Base-by-base conservation (phyloP, 2,797 vertebrate genomes). In the Microhierax caerulescens region DNA sequence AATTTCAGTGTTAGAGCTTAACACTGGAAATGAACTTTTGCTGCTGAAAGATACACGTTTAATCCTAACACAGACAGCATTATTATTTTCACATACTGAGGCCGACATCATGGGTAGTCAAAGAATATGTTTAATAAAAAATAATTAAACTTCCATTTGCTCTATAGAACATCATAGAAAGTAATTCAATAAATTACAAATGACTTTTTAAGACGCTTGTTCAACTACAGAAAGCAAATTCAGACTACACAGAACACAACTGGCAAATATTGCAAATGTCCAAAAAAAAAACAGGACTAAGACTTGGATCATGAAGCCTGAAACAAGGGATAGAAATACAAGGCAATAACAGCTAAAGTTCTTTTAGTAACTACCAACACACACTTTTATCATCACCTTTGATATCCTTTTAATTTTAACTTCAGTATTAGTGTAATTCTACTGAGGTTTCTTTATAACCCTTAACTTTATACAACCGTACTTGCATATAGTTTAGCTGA, bases 171-270 rank as follows among this genome's bases (percentile, higher is more conserved):
- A 99, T 99, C 99, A 99, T 99, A 43, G 99, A 99, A 99, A 99
- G 99, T 99, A 99, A 99, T 99, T 99, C 99, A 99, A 99, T 99
- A 99, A 99, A 99, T 99, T 99, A 99, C 99, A 99, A 99, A 99
- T 99, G 98, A 99, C 99, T 99, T 99, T 98, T 98, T 99, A 99
- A 99, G 99, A 99, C 98, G 98, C 97, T 98, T 99, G 98, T 99
- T 99, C 98, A 99, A 99, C 99, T 99, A 99, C 99, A 99, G 99
- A 99, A 99, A 99, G 99, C 99, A 98, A 99, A 99, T 99, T 97
- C 98, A 97, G 99, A 99, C 98, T 99, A 99, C 99, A 99, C 98
- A 99, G 99, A 99, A 99, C 99, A 99, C 99, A 99, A 99, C 98
- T 99, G 99, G 99, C 99, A 99, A 99, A 98, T 99, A 99, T 99